Evolutionary conservation across 2,113 vertebrate species (phyloP), one percentile per base, ranked within the genome.

Genomic region (Hippocampus mohnikei): DNA sequence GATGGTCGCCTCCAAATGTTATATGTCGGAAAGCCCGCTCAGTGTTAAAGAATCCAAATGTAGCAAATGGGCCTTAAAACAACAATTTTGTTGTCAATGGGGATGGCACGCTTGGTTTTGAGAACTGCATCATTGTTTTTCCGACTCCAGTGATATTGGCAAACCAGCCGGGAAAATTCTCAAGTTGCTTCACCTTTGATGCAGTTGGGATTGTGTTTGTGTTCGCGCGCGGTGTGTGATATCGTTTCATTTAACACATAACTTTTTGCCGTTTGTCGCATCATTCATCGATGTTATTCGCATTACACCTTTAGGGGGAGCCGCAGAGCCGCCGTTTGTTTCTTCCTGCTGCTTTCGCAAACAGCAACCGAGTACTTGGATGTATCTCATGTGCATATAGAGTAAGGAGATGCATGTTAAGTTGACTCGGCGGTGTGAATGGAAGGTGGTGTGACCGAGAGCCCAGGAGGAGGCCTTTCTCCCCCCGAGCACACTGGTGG

Each of bases 401-500:
- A 60, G 58, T 33, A 60, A 29, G 58, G 42, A 27, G 63, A 65
- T 46, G 40, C 63, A 65, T 65, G 27, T 46, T 65, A 65, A 46
- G 58, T 60, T 60, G 58, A 60, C 58, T 76, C 75, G 75, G 93
- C 62, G 50, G 64, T 9, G 86, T 77, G 87, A 91, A 91, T 94
- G 92, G 90, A 92, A 50, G 91, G 88, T 92, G 89, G 94, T 92
- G 93, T 92, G 92, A 94, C 89, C 86, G 90, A 93, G 87, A 78
- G 85, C 92, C 56, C 89, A 87, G 94, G 81, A 92, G 90, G 87
- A 80, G 90, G 91, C 91, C 91, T 94, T 95, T 95, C 91, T 94
- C 94, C 88, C 86, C 91, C 91, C 92, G 89, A 37, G 90, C 92
- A 95, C 94, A 95, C 93, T 95, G 95, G 96, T 95, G 95, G 95